phyloP scores from a whole-genome alignment of 2,113 vertebrate species.

The Anser cygnoides region DNA sequence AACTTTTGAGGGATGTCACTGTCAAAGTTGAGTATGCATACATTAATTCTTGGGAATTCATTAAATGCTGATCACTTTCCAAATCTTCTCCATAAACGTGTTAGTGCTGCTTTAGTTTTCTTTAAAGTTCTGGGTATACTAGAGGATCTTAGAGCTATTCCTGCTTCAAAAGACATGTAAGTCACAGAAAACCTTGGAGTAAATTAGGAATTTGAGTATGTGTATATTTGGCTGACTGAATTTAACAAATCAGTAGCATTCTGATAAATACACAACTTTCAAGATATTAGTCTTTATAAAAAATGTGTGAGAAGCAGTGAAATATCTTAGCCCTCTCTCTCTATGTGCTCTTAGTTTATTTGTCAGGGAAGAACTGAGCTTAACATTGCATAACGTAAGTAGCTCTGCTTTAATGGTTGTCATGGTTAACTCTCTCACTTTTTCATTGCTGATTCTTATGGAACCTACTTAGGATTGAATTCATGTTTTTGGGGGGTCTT shows the following conservation, averaged over 20 bases:
- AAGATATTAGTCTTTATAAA: neutral
- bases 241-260: neutral
- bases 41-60: neutral
- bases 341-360: neutral
- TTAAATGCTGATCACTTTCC: neutral
- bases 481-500: fast-evolving
- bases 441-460: neutral
- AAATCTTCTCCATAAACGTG: neutral
- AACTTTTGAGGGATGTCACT: neutral
- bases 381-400: neutral
- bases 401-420: neutral
- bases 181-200: neutral
- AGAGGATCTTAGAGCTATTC: neutral
- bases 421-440: neutral
- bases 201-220: neutral
- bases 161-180: neutral
- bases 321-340: neutral
- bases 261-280: neutral
- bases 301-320: neutral
- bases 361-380: neutral
- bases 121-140: neutral
- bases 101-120: neutral
- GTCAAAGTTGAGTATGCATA: neutral
- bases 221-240: neutral
- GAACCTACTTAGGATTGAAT: neutral